These are phyloP conservation scores for Heliconius erato DNA, from an alignment of 2,888 invertebrate genomes.

Conservation along the genomic window DNA sequence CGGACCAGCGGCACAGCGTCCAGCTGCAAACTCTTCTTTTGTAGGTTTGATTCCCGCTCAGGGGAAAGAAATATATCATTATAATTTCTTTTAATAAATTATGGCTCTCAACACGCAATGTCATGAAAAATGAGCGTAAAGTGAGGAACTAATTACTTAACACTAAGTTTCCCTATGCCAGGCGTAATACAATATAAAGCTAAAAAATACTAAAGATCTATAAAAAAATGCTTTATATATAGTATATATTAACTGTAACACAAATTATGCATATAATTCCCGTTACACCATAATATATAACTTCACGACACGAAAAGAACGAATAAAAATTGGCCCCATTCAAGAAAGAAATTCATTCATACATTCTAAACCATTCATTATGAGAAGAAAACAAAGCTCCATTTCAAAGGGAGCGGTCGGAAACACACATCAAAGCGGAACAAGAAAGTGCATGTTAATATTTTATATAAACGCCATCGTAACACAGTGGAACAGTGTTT, in stretches of 20 bases:
- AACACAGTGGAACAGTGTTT: background rate
- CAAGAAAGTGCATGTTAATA: conserved; percentile 30
- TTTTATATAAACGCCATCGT: conserved; percentile 3
- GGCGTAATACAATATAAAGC: background rate
- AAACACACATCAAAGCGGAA: conserved; percentile 25
- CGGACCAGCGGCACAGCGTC: no score
- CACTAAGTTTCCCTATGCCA: background rate
- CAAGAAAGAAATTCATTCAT: conserved; percentile 31
- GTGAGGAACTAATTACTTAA: background rate
- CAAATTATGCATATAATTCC: background rate
- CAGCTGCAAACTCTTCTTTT: no score
- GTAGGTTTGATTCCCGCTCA: no score
- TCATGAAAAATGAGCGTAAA: background rate
- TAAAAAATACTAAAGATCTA: no score
- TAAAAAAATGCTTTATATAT: no score
- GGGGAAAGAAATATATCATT: no score
- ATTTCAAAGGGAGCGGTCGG: conserved; percentile 30
- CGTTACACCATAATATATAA: background rate
- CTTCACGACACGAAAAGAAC: conserved; percentile 21
- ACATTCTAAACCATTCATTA: conserved; percentile 35
- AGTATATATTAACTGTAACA: background rate
- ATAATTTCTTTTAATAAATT: no score
- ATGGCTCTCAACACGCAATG: no score
- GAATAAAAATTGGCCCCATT: conserved; percentile 32
- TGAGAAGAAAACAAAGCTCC: conserved; percentile 29